These are phyloP conservation scores for Corapipo altera DNA, from an alignment of 2,113 vertebrate species.

Conservation along the genomic window DNA sequence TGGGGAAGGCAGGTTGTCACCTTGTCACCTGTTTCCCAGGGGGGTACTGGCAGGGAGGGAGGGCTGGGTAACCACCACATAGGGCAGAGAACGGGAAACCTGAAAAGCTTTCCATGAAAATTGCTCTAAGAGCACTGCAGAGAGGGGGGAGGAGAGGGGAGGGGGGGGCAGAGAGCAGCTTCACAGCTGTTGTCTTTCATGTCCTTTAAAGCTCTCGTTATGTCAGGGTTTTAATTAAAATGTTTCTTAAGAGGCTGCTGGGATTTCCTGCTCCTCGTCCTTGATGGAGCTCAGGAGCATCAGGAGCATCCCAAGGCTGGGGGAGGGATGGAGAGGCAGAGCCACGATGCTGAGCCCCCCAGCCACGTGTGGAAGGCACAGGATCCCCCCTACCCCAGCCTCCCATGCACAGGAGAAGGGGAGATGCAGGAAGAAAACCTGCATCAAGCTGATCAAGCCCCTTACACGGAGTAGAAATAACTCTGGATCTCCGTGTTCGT, in stretches of 20 bases:
- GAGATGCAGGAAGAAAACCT: not conserved
- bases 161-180: not conserved
- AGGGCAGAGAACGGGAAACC: not conserved
- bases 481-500: rapidly evolving
- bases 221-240: constrained; percentile 57
- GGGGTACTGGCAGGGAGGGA: too few relatives aligned
- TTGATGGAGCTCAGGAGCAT: not conserved
- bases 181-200: constrained; percentile 53
- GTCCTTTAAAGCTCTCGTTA: constrained; percentile 36
- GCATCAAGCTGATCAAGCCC: not conserved
- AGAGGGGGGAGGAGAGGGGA: not conserved
- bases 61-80: not conserved
- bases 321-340: not conserved
- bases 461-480: not conserved
- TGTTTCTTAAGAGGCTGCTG: constrained; percentile 39
- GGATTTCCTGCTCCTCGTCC: constrained; percentile 47
- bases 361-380: rapidly evolving
- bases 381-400: not conserved
- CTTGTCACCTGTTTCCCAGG: too few relatives aligned
- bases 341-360: rapidly evolving
- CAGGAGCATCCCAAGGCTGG: not conserved
- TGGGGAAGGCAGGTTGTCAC: not conserved
- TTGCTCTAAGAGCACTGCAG: not conserved
- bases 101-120: not conserved
- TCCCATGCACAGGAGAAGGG: not conserved